phyloP scores from a whole-genome alignment of 2,113 vertebrate genomes.

The Varanus komodoensis region DNA sequence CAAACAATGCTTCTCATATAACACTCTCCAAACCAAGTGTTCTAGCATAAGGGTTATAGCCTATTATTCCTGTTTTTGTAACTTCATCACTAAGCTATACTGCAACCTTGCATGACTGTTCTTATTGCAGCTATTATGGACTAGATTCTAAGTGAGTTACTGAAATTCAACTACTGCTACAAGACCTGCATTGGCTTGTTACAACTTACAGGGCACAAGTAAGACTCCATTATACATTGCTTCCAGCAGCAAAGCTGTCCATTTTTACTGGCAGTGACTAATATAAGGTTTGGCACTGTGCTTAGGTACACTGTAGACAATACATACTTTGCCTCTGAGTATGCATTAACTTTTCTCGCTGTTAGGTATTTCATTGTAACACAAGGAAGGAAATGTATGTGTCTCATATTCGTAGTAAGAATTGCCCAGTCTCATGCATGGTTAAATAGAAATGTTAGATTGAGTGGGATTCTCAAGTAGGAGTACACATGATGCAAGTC shows the following conservation, averaged over 20 bases:
- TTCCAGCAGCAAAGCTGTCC: not conserved
- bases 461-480: not conserved
- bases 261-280: not conserved
- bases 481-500: not conserved
- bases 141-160: not conserved
- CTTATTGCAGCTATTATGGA: not conserved
- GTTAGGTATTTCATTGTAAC: not conserved
- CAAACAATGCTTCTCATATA: not conserved
- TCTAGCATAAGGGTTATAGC: not conserved
- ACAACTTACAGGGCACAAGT: not conserved
- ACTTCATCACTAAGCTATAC: not conserved
- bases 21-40: not conserved
- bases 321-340: not conserved
- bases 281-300: not conserved
- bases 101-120: not conserved
- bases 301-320: not conserved
- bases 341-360: no score
- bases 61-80: not conserved
- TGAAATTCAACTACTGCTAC: not conserved
- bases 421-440: no score
- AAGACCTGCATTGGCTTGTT: not conserved
- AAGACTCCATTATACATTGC: not conserved
- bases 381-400: not conserved
- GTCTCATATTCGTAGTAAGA: no score
- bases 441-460: no score